Base-by-base conservation (phyloP, 2,888 invertebrate species). In the Chrysolina haemoptera region DNA sequence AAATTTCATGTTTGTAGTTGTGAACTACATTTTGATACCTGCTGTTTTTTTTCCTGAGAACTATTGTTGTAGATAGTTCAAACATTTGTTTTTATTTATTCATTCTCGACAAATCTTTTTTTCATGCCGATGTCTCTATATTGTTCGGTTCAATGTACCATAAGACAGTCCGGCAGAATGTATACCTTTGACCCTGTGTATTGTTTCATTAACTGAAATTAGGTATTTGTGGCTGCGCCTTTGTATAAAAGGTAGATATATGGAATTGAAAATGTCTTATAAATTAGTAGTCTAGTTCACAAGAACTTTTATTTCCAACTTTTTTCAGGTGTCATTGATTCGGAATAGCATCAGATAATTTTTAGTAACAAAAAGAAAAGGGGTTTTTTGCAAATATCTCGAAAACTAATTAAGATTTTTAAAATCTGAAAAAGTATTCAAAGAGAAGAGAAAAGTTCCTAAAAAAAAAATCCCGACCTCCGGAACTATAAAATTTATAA, bases 31-130 rank as follows among this genome's bases (percentile, higher is more conserved):
- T 74, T 74, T 74, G 65, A 35, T 64, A 50, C 40, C 53, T 69
- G 62, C 62, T 69, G 43, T 69, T 66, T 50, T 71, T 20, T 68
- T 20, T 20, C n/a, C 62, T 46, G 14, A 40, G 76, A 83, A 83
- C 84, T 85, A 85, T 85, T 85, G 85, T 85, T 85, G 71, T 85
- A 85, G 83, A 85, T 85, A 85, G 84, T 84, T 81, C 71, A 43
- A 35, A 73, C 73, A 64, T 78, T 77, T 68, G 70, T 65, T 76
- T 74, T 76, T 79, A 79, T 81, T 81, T 80, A 79, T 79, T 79
- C 73, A 70, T 71, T 74, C 76, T 73, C 78, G 71, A 71, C 78
- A 75, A 78, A 80, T 35, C 74, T 73, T 79, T 80, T n/a, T 76
- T 81, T 82, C 80, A 78, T 82, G 81, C 81, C 79, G 79, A 82